phyloP scores from a whole-genome alignment of 1,140 invertebrate species.

The Tetramorium parvispinum region DNA sequence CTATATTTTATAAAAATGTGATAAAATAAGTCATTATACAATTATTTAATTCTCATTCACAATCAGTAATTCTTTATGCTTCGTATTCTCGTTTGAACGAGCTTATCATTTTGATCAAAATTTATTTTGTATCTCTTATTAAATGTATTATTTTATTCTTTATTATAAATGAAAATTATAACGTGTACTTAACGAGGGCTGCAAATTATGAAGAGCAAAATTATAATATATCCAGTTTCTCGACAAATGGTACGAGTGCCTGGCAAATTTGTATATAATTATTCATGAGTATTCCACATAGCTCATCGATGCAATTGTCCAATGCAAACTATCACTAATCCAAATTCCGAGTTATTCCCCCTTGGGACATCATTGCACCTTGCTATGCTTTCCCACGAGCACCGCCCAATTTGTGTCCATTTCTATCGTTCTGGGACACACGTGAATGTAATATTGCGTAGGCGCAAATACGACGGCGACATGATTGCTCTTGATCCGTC shows the following conservation, averaged over 20 bases:
- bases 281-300: conserved; percentile 13
- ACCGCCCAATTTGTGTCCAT: conserved; percentile 47
- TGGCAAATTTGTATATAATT: conserved; percentile 37
- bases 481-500: conserved; percentile 41
- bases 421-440: conserved; percentile 26
- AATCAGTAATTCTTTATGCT: not conserved
- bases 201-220: not conserved
- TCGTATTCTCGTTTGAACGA: not conserved
- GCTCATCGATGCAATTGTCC: conserved; percentile 41
- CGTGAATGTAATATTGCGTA: conserved; percentile 27
- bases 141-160: conserved; percentile 1
- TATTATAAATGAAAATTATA: not conserved
- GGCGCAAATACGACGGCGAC: conserved; percentile 27
- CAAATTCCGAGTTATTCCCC: conserved; percentile 32
- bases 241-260: not conserved
- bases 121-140: not conserved
- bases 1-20: not conserved
- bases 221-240: not conserved
- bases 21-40: not conserved
- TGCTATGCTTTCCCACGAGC: conserved; percentile 53
- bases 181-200: not conserved
- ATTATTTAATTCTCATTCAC: not conserved
- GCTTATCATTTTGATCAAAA: not conserved
- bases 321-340: conserved; percentile 38
- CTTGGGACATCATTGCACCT: conserved; percentile 37